Base-by-base conservation (phyloP, 2,113 vertebrate genomes). In the Trematocara nigrifrons region DNA sequence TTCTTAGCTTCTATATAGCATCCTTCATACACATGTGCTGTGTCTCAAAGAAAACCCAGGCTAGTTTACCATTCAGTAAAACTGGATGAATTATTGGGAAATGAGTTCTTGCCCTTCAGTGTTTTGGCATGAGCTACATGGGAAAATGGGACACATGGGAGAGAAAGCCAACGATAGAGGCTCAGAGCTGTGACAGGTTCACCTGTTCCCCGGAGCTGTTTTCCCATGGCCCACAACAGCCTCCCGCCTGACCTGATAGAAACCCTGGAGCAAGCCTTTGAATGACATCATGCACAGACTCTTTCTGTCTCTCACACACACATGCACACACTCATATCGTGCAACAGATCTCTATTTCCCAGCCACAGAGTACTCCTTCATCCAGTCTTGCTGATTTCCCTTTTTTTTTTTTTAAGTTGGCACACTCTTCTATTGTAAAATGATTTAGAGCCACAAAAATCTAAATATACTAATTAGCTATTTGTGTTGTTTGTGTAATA, bases 161-260 rank as follows among this genome's bases (percentile, higher is more conserved):
- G 74, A 77, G 69, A 81, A 47, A 52, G 79, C 47, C 40, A 88
- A 56, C 3, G 49, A 81, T 38, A 86, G 78, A 87, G 81, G 53
- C 33, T 80, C 82, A 87, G 86, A 92, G 91, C 86, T 84, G 84
- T 95, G 95, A 93, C 92, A 94, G 53, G 90, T 94, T 96, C 96
- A 97, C 96, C 96, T 96, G 96, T 95, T 96, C 90, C 89, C 54
- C 80, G 54, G 89, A 91, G 89, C 83, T 22, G 69, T 92, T 94
- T 97, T 97, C 96, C 95, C 96, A 96, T 95, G 95, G 92, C 87
- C 92, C 88, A 94, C 89, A 86, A 86, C 93, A 91, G 89, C 86
- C 87, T 91, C 83, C 87, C 33, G 64, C 71, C 83, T 94, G 93
- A 92, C 92, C 91, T 90, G 88, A 90, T 71, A 80, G 84, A 92